phyloP scores from a whole-genome alignment of 2,113 vertebrate genomes.

The Callipepla californica region DNA sequence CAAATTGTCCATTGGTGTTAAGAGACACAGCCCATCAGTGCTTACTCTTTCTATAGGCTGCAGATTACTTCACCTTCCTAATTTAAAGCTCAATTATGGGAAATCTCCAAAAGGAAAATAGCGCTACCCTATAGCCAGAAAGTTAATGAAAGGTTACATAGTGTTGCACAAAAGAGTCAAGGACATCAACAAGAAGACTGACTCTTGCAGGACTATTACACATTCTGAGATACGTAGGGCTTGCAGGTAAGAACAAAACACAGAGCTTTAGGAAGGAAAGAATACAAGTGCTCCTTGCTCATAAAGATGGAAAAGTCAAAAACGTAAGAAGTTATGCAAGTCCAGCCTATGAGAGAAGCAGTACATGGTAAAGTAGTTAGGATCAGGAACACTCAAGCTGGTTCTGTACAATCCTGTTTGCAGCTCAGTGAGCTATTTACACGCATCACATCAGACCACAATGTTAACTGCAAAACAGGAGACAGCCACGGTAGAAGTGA shows the following conservation, averaged over 20 bases:
- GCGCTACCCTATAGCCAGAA: neutral
- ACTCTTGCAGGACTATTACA: neutral
- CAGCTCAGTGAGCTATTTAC: neutral
- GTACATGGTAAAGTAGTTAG: fast-evolving
- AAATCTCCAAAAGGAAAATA: neutral
- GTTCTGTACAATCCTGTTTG: neutral
- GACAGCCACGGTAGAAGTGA: neutral
- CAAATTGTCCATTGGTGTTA: neutral
- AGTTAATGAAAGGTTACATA: neutral
- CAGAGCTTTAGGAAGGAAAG: neutral
- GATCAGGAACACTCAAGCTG: neutral
- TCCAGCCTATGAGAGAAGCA: neutral
- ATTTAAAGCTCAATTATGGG: neutral
- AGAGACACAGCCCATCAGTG: neutral
- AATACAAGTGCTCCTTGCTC: neutral
- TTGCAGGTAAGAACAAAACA: neutral
- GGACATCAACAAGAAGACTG: neutral
- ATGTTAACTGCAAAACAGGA: neutral
- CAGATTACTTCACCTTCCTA: neutral
- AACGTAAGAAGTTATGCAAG: neutral
- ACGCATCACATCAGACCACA: neutral
- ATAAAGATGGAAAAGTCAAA: neutral
- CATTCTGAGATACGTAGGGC: neutral
- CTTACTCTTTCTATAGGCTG: neutral
- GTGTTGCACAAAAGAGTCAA: neutral